Conservation (phyloP, 2,888 invertebrate genomes). For the Tipula vernalis region DNA sequence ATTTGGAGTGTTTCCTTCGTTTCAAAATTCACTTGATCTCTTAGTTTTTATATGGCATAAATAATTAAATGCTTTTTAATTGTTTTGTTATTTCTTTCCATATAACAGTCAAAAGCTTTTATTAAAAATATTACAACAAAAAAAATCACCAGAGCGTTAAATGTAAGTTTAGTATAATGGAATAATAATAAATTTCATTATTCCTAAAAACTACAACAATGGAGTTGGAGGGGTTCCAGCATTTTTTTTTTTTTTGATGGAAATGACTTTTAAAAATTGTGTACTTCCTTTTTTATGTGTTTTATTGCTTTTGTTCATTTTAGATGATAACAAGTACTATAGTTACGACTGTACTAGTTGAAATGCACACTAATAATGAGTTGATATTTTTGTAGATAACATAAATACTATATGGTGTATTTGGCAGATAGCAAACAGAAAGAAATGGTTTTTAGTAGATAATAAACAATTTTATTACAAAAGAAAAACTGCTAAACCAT, state of each 20-base stretch:
- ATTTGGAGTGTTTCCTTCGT: too few species aligned
- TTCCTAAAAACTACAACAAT: not conserved
- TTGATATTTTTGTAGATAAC: not conserved
- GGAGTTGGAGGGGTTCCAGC: not conserved
- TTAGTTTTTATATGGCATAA: not conserved
- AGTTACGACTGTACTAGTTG: not conserved
- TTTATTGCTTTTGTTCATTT: not conserved
- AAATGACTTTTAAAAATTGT: not conserved
- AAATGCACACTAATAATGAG: not conserved
- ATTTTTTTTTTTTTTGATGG: not conserved
- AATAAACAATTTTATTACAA: not conserved
- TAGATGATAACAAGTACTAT: not conserved
- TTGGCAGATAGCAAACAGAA: not conserved
- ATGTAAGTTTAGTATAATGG: not conserved
- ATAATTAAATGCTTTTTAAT: not conserved
- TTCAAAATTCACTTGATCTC: not conserved
- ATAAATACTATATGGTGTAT: not conserved
- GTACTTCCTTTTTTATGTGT: not conserved
- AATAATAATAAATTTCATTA: not conserved
- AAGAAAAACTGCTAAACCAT: not conserved
- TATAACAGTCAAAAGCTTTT: not conserved
- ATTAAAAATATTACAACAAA: not conserved
- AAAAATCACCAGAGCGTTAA: not conserved
- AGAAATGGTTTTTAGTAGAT: not conserved
- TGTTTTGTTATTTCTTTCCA: not conserved